Evolutionary conservation across 2,113 vertebrate genomes (phyloP), one percentile per base, ranked within the genome.

Genomic region (Thalassoma bifasciatum): DNA sequence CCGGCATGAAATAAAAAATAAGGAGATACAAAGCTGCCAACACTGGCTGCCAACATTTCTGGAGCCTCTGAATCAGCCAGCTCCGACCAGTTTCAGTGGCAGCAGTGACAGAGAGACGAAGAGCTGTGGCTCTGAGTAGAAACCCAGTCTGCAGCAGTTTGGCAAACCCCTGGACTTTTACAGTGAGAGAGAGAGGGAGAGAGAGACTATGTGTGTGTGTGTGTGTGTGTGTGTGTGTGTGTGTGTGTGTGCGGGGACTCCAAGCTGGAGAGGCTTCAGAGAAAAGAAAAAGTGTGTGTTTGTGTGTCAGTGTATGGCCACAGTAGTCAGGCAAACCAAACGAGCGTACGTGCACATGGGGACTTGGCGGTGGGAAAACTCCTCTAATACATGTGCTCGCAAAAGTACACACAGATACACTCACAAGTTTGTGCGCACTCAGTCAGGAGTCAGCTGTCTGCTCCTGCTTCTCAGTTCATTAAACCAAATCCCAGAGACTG

Each of bases 361-460:
- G 79, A 82, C 75, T 86, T 40, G 23, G 76, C 58, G 88, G 86
- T 90, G 87, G 89, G 86, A 90, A 88, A 90, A 82, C 49, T 89
- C 71, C 51, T 77, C 54, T 38, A 51, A 83, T 69, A 72, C 59
- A 34, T 66, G 75, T 56, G 53, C 65, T 46, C 37, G 19, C 60
- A 57, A 57, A 13, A 73, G 42, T 53, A 52, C 79, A 64, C 8
- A 57, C 66, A 67, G 66, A 67, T 4, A 56, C 62, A 51, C 69
- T 44, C 72, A 60, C 11, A 52, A 26, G 17, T 61, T 13, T 51
- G 30, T 52, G 37, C 62, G 66, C 75, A 65, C 79, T 61, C 71
- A 83, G 63, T 47, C 80, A 85, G 79, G 88, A 94, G 92, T 91
- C 92, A 82, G 82, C 91, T 95, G 94, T 93, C 90, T 86, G 88